Percentiles rank a stretch among this genome's conserved stretches.
These are phyloP conservation scores for Rutpela maculata DNA, from an alignment of 2,888 invertebrate genomes.

Conservation along the genomic window DNA sequence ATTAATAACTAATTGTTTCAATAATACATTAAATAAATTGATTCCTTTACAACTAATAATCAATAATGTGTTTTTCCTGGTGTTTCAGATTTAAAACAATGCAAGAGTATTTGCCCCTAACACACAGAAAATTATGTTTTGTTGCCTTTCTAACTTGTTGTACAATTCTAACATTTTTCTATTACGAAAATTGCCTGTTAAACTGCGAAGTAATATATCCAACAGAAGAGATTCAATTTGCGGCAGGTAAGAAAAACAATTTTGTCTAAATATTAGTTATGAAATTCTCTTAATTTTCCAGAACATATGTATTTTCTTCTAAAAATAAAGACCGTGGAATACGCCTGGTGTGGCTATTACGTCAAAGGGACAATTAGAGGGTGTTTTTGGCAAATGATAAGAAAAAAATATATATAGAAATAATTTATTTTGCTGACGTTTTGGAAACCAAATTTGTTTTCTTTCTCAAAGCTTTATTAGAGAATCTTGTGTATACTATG, in stretches of 20 bases:
- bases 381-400: too few relatives aligned
- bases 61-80: slow-evolving; percentile 33
- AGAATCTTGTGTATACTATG: too few relatives aligned
- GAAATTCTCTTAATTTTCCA: too few relatives aligned
- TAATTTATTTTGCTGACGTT: too few relatives aligned
- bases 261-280: too few relatives aligned
- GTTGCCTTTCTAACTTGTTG: slow-evolving; percentile 52
- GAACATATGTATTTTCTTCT: too few relatives aligned
- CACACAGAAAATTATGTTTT: slow-evolving; percentile 53
- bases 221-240: slow-evolving; percentile 36
- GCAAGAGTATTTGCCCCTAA: slow-evolving; percentile 51
- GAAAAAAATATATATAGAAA: too few relatives aligned
- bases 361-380: too few relatives aligned
- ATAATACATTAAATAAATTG: not conserved
- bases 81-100: slow-evolving; percentile 58
- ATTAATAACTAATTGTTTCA: not conserved
- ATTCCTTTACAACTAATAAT: not conserved
- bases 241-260: slow-evolving; percentile 40
- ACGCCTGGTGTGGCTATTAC: too few relatives aligned
- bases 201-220: slow-evolving; percentile 46
- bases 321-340: too few relatives aligned
- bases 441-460: too few relatives aligned
- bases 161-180: slow-evolving; percentile 55
- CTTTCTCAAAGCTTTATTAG: too few relatives aligned
- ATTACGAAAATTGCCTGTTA: slow-evolving; percentile 56